phyloP scores from a whole-genome alignment of 2,113 vertebrate species.

The Coturnix japonica region DNA sequence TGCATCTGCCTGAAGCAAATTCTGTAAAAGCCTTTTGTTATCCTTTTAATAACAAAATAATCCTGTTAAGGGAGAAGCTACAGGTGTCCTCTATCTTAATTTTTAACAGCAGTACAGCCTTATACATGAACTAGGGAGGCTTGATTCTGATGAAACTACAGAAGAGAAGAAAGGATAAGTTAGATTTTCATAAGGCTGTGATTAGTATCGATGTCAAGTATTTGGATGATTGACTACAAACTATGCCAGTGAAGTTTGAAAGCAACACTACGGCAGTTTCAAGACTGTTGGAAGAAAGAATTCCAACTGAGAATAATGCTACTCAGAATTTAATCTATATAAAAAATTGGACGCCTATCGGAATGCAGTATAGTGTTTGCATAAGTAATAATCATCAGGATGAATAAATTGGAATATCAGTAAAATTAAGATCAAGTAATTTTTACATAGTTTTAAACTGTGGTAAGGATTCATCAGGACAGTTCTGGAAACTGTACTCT shows the following conservation, averaged over 20 bases:
- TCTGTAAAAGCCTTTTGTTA: not conserved
- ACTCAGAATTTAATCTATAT: not conserved
- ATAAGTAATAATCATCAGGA: not conserved
- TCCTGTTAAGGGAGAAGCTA: not conserved
- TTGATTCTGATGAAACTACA: not conserved
- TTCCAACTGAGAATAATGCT: not conserved
- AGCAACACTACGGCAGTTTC: not conserved
- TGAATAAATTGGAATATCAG: not conserved
- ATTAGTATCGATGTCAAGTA: not conserved
- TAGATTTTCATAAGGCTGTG: not conserved
- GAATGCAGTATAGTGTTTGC: not conserved
- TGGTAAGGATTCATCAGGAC: not conserved
- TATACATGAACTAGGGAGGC: not conserved
- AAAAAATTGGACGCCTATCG: not conserved
- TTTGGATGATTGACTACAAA: not conserved
- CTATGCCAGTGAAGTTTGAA: not conserved
- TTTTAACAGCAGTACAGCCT: not conserved
- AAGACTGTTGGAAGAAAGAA: not conserved
- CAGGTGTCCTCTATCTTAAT: not conserved
- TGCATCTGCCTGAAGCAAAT: not conserved
- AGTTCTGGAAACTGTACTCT: not conserved
- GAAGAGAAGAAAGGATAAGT: not conserved
- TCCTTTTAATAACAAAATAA: not conserved
- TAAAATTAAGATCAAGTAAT: not conserved
- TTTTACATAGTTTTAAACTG: not conserved